A percentile compares a stretch with the other conserved stretches of the same genome.
phyloP scores from a whole-genome alignment of 2,797 vertebrate species.

The Erpetoichthys calabaricus region DNA sequence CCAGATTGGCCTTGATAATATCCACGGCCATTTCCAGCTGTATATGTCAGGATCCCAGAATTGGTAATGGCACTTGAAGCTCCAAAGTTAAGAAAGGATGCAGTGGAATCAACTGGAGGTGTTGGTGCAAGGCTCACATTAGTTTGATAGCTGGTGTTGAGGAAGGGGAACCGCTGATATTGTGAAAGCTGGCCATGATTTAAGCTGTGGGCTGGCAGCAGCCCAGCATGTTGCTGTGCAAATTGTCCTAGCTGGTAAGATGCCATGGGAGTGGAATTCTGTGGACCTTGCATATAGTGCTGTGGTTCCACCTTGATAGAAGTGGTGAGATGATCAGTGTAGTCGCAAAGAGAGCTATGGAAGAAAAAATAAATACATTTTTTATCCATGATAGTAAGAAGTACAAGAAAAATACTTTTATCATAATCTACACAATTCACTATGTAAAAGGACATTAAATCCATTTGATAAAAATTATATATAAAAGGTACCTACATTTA shows the following conservation, averaged over 20 bases:
- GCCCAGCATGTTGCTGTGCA: slow-evolving; percentile 22
- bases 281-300: slow-evolving; percentile 41
- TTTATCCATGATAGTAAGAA: too few species aligned
- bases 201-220: slow-evolving; percentile 20
- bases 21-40: slow-evolving; percentile 30
- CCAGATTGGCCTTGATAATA: slow-evolving; percentile 46
- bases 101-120: slow-evolving; percentile 35
- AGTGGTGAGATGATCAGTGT: slow-evolving; percentile 27
- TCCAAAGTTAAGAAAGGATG: slow-evolving; percentile 46
- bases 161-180: slow-evolving; percentile 44
- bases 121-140: slow-evolving; percentile 49
- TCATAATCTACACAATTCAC: too few species aligned
- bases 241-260: slow-evolving; percentile 48
- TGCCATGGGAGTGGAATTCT: slow-evolving; percentile 25
- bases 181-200: slow-evolving; percentile 21
- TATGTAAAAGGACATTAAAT: too few species aligned
- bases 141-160: slow-evolving; percentile 29
- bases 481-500: too few species aligned
- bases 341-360: slow-evolving; percentile 32
- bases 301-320: slow-evolving; percentile 33
- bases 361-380: too few species aligned
- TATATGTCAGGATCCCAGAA: slow-evolving; percentile 39
- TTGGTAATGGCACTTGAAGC: slow-evolving; percentile 25
- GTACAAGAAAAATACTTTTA: too few species aligned
- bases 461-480: too few species aligned